Percentiles rank a stretch among this genome's conserved stretches.
phyloP scores from a whole-genome alignment of 2,113 vertebrate genomes.

The Dicaeum eximium region DNA sequence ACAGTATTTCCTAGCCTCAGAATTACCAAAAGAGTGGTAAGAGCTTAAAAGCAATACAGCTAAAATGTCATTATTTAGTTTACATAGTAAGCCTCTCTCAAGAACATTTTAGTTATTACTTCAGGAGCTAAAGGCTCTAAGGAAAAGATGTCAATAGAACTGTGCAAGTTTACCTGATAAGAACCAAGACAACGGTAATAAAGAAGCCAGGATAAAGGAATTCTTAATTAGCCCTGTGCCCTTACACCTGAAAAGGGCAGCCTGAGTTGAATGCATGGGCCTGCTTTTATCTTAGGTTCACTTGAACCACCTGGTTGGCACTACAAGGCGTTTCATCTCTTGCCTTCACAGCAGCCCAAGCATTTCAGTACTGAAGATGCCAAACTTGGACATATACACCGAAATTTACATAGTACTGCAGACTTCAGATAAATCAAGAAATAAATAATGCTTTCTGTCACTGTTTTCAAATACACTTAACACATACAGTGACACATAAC shows the following conservation, averaged over 20 bases:
- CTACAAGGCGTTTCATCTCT: rapidly evolving
- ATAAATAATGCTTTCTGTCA: background rate
- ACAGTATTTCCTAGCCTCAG: background rate
- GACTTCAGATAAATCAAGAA: background rate
- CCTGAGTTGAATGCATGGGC: too few species aligned
- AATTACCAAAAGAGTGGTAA: rapidly evolving
- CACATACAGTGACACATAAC: rapidly evolving
- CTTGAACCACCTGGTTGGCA: background rate
- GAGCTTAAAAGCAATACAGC: background rate
- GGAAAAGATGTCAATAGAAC: background rate
- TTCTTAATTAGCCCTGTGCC: background rate
- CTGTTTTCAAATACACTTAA: background rate
- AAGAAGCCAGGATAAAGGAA: background rate
- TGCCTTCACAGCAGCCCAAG: background rate
- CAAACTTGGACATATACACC: background rate
- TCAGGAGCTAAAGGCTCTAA: background rate
- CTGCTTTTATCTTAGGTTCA: background rate
- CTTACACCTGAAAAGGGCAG: background rate
- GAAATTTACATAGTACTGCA: background rate
- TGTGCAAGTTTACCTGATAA: background rate
- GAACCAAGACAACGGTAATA: background rate
- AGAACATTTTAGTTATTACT: background rate
- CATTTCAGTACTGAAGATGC: background rate
- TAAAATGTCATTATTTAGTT: background rate
- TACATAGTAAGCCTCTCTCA: background rate